Evolutionary conservation across 2,888 invertebrate species (phyloP).

Genomic region (Cephus runcator): DNA sequence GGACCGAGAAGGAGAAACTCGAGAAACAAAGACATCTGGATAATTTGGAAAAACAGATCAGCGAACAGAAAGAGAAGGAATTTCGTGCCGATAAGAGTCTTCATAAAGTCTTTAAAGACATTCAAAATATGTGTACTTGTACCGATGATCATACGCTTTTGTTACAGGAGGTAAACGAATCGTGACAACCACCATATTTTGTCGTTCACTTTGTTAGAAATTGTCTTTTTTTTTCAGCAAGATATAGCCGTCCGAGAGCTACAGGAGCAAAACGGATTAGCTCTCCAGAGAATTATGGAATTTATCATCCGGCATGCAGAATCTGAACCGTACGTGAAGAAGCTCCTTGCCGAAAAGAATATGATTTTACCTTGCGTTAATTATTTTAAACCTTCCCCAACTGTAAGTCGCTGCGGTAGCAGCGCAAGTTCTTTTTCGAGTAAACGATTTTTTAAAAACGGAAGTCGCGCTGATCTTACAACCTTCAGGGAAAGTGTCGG

Average conservation of each 20-base stretch:
- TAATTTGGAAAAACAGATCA: constrained; percentile 56
- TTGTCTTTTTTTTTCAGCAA: constrained; percentile 55
- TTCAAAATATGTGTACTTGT: constrained; percentile 51
- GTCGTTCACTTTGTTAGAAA: constrained; percentile 5
- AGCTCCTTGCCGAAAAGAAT: constrained; percentile 55
- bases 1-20: constrained; percentile 51
- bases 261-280: constrained; percentile 70
- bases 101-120: constrained; percentile 61
- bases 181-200: background rate
- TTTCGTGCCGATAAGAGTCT: constrained; percentile 65
- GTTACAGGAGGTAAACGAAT: constrained; percentile 55
- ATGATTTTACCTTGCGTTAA: constrained; percentile 52
- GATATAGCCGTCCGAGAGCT: constrained; percentile 71
- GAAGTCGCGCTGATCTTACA: constrained; percentile 26
- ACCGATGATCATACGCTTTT: constrained; percentile 41
- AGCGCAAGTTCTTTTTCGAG: constrained; percentile 27
- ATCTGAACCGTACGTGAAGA: constrained; percentile 62
- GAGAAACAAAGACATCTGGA: constrained; percentile 45
- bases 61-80: constrained; percentile 65
- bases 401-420: constrained; percentile 41
- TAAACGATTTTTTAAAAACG: constrained; percentile 23
- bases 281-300: constrained; percentile 70
- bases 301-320: constrained; percentile 64
- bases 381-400: constrained; percentile 37
- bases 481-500: constrained; percentile 45